These are phyloP conservation scores for Microctonus hyperodae DNA, from an alignment of 2,888 invertebrate genomes.

Conservation along the genomic window DNA sequence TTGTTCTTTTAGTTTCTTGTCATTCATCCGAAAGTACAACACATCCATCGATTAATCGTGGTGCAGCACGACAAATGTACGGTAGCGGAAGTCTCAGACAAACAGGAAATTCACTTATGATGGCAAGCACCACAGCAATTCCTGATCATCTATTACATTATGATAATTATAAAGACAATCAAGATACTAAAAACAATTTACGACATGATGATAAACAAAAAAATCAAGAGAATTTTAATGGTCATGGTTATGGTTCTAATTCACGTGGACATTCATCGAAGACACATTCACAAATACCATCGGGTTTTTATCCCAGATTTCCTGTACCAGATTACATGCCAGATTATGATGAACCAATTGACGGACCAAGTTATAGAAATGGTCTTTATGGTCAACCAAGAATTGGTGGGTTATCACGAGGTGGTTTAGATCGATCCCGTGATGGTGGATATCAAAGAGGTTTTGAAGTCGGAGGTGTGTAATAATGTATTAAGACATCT, in stretches of 20 bases:
- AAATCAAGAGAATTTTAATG: conserved; percentile 28
- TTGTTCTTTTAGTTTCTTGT: conserved; percentile 7
- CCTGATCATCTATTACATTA: conserved; percentile 32
- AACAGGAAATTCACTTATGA: conserved; percentile 61
- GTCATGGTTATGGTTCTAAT: conserved; percentile 38
- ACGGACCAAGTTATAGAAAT: conserved; percentile 49
- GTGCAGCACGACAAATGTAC: conserved; percentile 68
- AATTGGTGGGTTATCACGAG: conserved; percentile 33
- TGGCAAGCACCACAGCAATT: conserved; percentile 43
- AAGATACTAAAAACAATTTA: conserved; percentile 43
- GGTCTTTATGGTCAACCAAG: conserved; percentile 45
- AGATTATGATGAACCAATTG: conserved; percentile 43
- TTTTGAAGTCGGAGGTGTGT: conserved; percentile 32
- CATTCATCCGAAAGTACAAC: conserved; percentile 47
- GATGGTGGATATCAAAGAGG: conserved; percentile 13
- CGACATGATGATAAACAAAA: conserved; percentile 34
- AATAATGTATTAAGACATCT: background rate
- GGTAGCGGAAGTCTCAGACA: conserved; percentile 67
- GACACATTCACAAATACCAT: conserved; percentile 42
- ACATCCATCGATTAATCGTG: conserved; percentile 67
- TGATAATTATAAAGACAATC: conserved; percentile 36
- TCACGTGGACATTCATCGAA: conserved; percentile 37
- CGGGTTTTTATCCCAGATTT: conserved; percentile 43
- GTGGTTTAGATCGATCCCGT: conserved; percentile 39
- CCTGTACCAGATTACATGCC: conserved; percentile 35